Base-by-base conservation (phyloP, 1,140 invertebrate genomes). In the Colletes gigas region DNA sequence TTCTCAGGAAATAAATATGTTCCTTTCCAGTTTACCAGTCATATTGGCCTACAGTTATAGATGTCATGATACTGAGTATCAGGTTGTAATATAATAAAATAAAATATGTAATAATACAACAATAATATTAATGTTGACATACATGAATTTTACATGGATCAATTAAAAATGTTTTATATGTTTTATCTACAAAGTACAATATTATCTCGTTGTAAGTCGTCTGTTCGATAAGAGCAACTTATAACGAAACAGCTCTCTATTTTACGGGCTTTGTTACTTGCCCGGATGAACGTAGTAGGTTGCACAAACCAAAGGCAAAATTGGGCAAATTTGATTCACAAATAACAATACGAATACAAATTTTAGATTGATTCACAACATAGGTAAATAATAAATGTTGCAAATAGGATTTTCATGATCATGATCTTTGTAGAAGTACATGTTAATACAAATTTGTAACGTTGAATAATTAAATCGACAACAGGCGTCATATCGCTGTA, bases 151-250 rank as follows among this genome's bases (percentile, higher is more conserved):
- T 82, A 78, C 60, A 85, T 66, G 41, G 54, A 9, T 78, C 21
- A 44, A 15, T 83, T 67, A 76, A 74, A 78, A 83, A 68, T 75
- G 54, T 65, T 76, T 73, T 78, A 68, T 69, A 14, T 82, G 54
- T 65, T 76, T 73, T 78, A 68, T 69, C 9, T 82, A 78, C 72
- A 78, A 76, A 72, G 65, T 76, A 78, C 68, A 72, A 67, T 59
- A 84, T 84, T 82, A 81, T 30, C 30, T 30, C 30, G 30, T 30
- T 30, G 30, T 30, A 30, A 30, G 30, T 30, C 30, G 30, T 30
- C 30, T 30, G 30, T 30, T 30, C 30, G 30, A 30, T 30, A 30
- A 30, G 30, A 30, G 30, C 30, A 30, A 30, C 30, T 30, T 30
- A 30, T 30, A 30, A 30, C 30, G 30, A 30, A 30, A 30, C 30